Evolutionary conservation across 2,888 invertebrate genomes (phyloP).

Genomic region (Lasiommata megera): DNA sequence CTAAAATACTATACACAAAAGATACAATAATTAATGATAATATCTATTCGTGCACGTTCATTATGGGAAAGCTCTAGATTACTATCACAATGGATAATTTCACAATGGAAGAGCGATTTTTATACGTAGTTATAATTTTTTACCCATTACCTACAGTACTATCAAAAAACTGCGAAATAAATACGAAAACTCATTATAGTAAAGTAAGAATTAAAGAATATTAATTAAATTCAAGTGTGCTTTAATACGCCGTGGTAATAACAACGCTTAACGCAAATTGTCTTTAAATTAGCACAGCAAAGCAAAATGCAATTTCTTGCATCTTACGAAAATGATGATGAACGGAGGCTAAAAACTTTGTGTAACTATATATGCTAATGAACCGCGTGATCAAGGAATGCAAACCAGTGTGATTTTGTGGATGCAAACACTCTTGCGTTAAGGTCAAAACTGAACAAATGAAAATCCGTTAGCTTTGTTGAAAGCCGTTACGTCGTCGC

Average conservation of each 20-base stretch:
- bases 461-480: constrained; percentile 66
- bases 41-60: no score
- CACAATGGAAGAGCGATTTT: neutral
- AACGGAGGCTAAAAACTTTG: constrained; percentile 22
- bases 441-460: constrained; percentile 59
- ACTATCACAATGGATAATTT: neutral
- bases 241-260: constrained; percentile 23
- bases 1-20: no score
- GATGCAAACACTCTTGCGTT: constrained; percentile 34
- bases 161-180: no score
- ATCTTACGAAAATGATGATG: constrained; percentile 26
- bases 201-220: no score
- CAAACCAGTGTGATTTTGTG: constrained; percentile 16
- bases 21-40: no score
- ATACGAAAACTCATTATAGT: no score
- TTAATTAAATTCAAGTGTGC: no score
- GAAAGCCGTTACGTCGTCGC: constrained; percentile 65
- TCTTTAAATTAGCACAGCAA: constrained; percentile 28
- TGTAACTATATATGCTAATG: constrained; percentile 27
- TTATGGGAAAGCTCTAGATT: constrained; percentile 9
- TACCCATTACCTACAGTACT: neutral
- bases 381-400: constrained; percentile 24
- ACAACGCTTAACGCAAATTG: constrained; percentile 26
- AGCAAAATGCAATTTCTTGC: constrained; percentile 20
- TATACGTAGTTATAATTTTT: neutral